phyloP scores from a whole-genome alignment of 92 coral and sea anemone genomes.

The Nematostella vectensis region DNA sequence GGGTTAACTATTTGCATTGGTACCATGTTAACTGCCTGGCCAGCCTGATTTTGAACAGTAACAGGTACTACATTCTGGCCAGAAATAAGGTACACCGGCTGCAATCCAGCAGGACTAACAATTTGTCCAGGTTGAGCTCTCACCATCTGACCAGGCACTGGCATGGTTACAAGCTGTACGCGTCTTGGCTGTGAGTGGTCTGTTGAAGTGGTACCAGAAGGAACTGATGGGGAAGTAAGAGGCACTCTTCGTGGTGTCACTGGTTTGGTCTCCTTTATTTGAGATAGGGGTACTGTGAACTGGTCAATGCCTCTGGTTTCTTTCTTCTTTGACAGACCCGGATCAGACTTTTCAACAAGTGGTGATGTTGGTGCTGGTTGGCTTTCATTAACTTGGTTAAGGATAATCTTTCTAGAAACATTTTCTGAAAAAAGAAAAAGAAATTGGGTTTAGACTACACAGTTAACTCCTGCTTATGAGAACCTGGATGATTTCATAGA shows the following conservation, averaged over 20 bases:
- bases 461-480: not conserved
- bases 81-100: too few relatives aligned
- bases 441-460: too few relatives aligned
- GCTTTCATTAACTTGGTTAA: too few relatives aligned
- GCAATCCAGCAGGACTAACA: too few relatives aligned
- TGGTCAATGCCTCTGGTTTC: slow-evolving; percentile 40
- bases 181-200: slow-evolving; percentile 10
- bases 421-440: not conserved
- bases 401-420: not conserved
- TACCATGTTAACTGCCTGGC: too few relatives aligned
- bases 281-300: slow-evolving; percentile 58
- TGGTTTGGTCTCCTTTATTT: slow-evolving; percentile 9
- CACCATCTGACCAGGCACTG: slow-evolving; percentile 9
- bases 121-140: too few relatives aligned
- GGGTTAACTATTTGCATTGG: too few relatives aligned
- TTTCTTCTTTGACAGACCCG: slow-evolving; percentile 38
- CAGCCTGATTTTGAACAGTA: too few relatives aligned
- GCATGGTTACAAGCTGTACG: slow-evolving; percentile 9
- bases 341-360: too few relatives aligned
- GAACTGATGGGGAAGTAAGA: not conserved
- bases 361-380: too few relatives aligned
- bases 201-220: not conserved
- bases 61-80: too few relatives aligned
- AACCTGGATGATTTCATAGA: too few relatives aligned
- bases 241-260: not conserved